Conservation (phyloP, 2,888 invertebrate species). For the Fabriciana adippe region DNA sequence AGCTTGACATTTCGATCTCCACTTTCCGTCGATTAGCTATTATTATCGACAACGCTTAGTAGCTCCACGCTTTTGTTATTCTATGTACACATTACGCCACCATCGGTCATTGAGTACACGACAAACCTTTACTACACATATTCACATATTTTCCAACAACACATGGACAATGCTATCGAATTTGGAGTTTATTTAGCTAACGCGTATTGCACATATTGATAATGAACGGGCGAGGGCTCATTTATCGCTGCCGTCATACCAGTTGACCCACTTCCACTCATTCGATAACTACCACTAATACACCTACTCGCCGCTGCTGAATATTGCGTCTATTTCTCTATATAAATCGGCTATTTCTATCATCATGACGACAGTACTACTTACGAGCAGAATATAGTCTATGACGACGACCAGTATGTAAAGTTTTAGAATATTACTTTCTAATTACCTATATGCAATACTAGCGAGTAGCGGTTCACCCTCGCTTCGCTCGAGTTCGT, state of each 20-base stretch:
- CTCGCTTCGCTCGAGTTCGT: too few relatives aligned
- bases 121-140: too few relatives aligned
- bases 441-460: background rate
- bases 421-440: slow-evolving; percentile 23
- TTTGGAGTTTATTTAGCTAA: slow-evolving; percentile 36
- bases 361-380: slow-evolving; percentile 33
- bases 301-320: slow-evolving; percentile 60
- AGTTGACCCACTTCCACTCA: slow-evolving; percentile 75
- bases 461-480: background rate
- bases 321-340: slow-evolving; percentile 52
- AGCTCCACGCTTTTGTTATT: too few relatives aligned
- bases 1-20: too few relatives aligned
- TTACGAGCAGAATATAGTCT: slow-evolving; percentile 17
- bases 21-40: too few relatives aligned
- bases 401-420: slow-evolving; percentile 40
- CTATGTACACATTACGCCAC: too few relatives aligned
- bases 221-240: slow-evolving; percentile 69
- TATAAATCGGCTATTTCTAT: slow-evolving; percentile 42
- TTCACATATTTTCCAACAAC: background rate
- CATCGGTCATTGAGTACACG: too few relatives aligned
- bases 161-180: slow-evolving; percentile 17
- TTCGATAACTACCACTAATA: slow-evolving; percentile 70
- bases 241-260: slow-evolving; percentile 77
- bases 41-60: too few relatives aligned
- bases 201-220: slow-evolving; percentile 64